Evolutionary conservation across 2,113 vertebrate genomes (phyloP), one percentile per base, ranked within the genome.

Genomic region (Andinoacara biseriatus): DNA sequence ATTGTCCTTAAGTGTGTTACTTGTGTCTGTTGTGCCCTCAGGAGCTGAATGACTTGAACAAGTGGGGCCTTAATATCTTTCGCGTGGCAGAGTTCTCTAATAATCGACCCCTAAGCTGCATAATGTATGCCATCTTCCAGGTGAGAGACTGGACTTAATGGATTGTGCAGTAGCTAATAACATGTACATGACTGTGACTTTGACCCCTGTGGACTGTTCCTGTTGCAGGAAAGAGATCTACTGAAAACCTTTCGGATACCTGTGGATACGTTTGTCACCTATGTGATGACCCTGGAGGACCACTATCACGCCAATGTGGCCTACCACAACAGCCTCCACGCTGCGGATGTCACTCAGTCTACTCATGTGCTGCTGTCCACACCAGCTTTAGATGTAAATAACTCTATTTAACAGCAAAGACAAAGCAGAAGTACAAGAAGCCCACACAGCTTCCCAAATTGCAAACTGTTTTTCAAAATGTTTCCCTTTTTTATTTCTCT

Each of bases 21-120:
- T 74, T 10, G 56, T 18, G 11, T 67, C 33, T 59, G 20, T 58
- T 83, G 26, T 74, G 20, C 65, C 56, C 75, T 60, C 91, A 98
- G 97, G 97, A 98, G 90, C 93, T 98, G 93, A 95, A 97, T 58
- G 96, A 97, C 93, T 95, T 98, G 88, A 97, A 97, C 94, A 98
- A 96, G 93, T 98, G 97, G 97, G 97, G 97, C 94, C 97, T 98
- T 95, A 98, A 98, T 94, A 98, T 98, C 94, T 98, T 98, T 85
- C 94, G 86, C 4, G 96, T 98, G 92, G 96, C 97, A 1, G 96
- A 98, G 80, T 97, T 95, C 33, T 97, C 97, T 0, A 96, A 97
- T 88, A 97, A 97, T 88, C 95, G 96, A 84, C 97, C 97, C 18
- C 97, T 98, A 74, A 97, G 97, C 94, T 98, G 97, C 89, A 96